These are phyloP conservation scores for Andrena marginata DNA, from an alignment of 2,888 invertebrate species.

Conservation along the genomic window DNA sequence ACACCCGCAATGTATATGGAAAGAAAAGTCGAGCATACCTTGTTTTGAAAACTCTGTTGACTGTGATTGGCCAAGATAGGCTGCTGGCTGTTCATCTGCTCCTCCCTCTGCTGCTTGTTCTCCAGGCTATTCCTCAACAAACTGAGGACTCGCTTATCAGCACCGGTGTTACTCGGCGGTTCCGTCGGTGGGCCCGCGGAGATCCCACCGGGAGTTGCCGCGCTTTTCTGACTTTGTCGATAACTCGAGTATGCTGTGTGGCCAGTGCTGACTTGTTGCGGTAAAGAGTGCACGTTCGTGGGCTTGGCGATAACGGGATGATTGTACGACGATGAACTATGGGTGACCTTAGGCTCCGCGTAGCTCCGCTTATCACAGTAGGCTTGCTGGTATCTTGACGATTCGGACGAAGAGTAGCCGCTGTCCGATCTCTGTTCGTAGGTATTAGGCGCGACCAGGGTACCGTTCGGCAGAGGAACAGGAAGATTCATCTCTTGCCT, in stretches of 20 bases:
- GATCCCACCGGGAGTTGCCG: slow-evolving; percentile 60
- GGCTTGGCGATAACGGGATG: slow-evolving; percentile 71
- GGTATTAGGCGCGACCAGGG: slow-evolving; percentile 67
- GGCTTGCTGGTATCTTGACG: slow-evolving; percentile 74
- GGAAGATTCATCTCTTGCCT: slow-evolving; percentile 76
- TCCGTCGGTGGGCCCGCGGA: slow-evolving; percentile 71
- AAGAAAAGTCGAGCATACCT: slow-evolving; percentile 66
- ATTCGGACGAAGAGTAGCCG: slow-evolving; percentile 72
- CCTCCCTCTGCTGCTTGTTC: slow-evolving; percentile 86
- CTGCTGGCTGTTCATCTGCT: slow-evolving; percentile 81
- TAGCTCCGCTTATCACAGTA: slow-evolving; percentile 82
- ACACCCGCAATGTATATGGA: background rate
- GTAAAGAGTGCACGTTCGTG: slow-evolving; percentile 59
- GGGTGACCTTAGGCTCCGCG: slow-evolving; percentile 68
- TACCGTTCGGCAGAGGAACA: slow-evolving; percentile 76
- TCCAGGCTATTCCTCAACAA: slow-evolving; percentile 91
- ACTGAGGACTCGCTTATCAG: slow-evolving; percentile 90
- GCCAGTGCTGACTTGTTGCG: slow-evolving; percentile 61
- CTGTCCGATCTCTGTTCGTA: slow-evolving; percentile 77
- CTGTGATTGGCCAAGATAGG: slow-evolving; percentile 79
- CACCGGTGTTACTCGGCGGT: slow-evolving; percentile 84
- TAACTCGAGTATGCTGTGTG: slow-evolving; percentile 67
- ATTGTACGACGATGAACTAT: slow-evolving; percentile 65
- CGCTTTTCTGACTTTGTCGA: slow-evolving; percentile 68
- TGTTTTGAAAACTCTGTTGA: slow-evolving; percentile 82